These are phyloP conservation scores for Dermochelys coriacea DNA, from an alignment of 2,797 vertebrate genomes.

Conservation along the genomic window DNA sequence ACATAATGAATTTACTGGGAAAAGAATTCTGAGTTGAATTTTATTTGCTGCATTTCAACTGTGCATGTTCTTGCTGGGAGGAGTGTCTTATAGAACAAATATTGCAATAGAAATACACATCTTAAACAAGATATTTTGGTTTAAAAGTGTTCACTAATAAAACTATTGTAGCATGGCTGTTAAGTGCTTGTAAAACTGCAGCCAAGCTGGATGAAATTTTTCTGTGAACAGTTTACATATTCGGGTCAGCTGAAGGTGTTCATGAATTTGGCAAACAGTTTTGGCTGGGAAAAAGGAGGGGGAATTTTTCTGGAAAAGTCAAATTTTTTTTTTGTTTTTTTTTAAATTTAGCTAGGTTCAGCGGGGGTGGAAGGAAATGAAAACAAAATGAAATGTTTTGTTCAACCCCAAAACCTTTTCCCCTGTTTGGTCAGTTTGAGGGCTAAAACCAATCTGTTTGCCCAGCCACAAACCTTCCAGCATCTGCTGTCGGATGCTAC, in stretches of 20 bases:
- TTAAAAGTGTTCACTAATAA: neutral
- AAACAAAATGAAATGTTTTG: too few relatives aligned
- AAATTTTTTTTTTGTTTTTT: neutral
- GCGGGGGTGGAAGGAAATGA: neutral
- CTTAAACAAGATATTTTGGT: neutral
- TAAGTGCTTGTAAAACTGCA: neutral
- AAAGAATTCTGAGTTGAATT: neutral
- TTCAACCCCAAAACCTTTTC: neutral
- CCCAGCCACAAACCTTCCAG: neutral
- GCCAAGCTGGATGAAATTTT: neutral
- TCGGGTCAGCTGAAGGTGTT: neutral
- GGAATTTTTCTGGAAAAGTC: neutral
- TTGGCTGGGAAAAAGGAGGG: neutral
- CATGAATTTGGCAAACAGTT: neutral
- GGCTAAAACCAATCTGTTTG: neutral
- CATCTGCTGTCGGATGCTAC: neutral
- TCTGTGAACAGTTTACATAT: neutral
- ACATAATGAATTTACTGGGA: neutral
- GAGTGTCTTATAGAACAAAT: rapidly evolving
- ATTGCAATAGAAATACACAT: rapidly evolving
- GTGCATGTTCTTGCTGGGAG: neutral
- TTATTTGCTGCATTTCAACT: neutral
- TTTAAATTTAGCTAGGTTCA: neutral
- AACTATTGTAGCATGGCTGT: neutral
- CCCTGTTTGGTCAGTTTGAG: neutral